Percentiles rank a stretch among this genome's conserved stretches.
Conservation (phyloP, 2,797 vertebrate genomes). For the Eurystomus glaucurus region DNA sequence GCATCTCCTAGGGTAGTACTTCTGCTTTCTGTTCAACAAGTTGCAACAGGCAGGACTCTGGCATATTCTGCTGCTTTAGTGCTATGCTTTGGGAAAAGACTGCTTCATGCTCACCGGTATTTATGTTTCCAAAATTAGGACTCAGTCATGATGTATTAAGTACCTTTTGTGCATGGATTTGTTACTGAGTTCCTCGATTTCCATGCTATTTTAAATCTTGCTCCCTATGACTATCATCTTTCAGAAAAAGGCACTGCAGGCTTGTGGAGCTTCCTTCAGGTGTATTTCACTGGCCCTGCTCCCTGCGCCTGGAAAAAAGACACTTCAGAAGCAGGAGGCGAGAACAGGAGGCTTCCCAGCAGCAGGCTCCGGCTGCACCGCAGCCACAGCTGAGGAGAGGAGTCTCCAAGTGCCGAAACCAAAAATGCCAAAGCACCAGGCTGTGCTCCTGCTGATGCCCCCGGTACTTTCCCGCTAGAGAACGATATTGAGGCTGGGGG, state of each 20-base stretch:
- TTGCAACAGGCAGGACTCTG: neutral
- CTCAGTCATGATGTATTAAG: neutral
- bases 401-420: neutral
- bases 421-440: fast-evolving
- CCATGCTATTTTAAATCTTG: neutral
- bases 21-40: neutral
- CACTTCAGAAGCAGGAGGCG: too few species aligned
- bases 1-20: neutral
- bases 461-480: neutral
- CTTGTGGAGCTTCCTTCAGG: neutral
- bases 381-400: fast-evolving
- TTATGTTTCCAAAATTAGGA: neutral
- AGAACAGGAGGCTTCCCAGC: neutral
- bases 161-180: neutral
- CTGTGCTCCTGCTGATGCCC: neutral
- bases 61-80: neutral
- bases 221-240: neutral
- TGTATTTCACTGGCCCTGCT: neutral
- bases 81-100: neutral
- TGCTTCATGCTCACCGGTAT: neutral
- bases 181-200: neutral
- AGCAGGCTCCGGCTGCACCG: neutral
- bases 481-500: neutral
- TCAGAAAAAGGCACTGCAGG: neutral
- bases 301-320: neutral